Evolutionary conservation across 1,140 invertebrate genomes (phyloP), one percentile per base, ranked within the genome.

Genomic region (Aphelinus certus): DNA sequence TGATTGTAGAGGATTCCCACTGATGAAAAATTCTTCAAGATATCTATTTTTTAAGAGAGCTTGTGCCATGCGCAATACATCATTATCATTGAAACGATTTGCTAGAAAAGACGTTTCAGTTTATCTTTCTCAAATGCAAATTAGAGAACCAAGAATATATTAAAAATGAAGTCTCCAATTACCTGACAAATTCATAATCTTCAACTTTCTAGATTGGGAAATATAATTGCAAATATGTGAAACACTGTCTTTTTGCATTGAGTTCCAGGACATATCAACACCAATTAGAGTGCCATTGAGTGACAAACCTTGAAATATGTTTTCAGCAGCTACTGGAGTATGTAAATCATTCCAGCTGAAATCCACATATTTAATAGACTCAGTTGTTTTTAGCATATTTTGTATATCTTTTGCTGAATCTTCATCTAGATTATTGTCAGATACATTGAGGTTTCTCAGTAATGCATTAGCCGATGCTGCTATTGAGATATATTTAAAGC

Each of bases 291-390:
- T 75, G 5, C 56, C 4, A 76, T 86, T 88, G 47, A 73, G 73
- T 3, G 65, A 43, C 5, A 89, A 62, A 1, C 78, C 83, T 48
- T 75, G 55, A 9, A 84, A 76, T 69, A 89, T 75, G 55, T 66
- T 76, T 73, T 81, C 82, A 79, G 81, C 84, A 75, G 79, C 78
- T 73, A 81, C 79, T 73, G 73, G 78, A 26, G 75, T 77, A 4
- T 71, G 74, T 9, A 87, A 76, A 49, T 74, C 79, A 79, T 90
- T 90, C 88, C 88, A 89, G 0, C 88, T 89, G 3, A 90, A 71
- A 78, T 89, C 80, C 42, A 90, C 77, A 61, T 83, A 72, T 26
- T 80, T 80, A 57, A 89, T 53, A 9, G 71, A 81, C 5, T 85
- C 79, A 56, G 86, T 87, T 70, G 81, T 76, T 1, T 3, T 75